Percentiles rank a stretch among this genome's conserved stretches.
Evolutionary conservation across 2,888 invertebrate species (phyloP).

Genomic region (Polyommatus iphigenia): DNA sequence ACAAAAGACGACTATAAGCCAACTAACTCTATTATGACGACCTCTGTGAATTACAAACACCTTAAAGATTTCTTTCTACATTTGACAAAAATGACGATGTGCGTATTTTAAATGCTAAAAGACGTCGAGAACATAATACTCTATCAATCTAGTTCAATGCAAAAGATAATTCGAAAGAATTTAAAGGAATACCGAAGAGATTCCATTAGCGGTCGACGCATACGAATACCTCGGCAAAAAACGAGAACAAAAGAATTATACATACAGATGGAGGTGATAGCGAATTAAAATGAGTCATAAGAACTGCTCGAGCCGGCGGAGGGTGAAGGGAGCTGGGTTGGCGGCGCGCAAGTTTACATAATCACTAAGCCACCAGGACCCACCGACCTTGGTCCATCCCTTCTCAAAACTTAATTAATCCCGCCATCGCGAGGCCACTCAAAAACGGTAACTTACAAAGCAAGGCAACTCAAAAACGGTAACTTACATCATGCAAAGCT

Average conservation of each 20-base stretch:
- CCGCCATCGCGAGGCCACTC: not conserved
- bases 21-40: not conserved
- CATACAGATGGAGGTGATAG: conserved; percentile 33
- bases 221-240: conserved; percentile 25
- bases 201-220: conserved; percentile 17
- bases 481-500: not conserved
- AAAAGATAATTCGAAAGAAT: not conserved
- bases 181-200: conserved; percentile 9
- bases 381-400: conserved; percentile 54
- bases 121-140: not conserved
- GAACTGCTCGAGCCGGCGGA: conserved; percentile 36
- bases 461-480: conserved; percentile 2
- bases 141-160: not conserved
- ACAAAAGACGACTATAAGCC: not conserved
- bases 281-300: conserved; percentile 37
- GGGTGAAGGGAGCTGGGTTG: conserved; percentile 38
- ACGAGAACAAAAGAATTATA: conserved; percentile 32
- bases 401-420: conserved; percentile 24
- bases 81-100: not conserved
- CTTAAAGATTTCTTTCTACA: not conserved
- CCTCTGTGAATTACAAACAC: too few species aligned
- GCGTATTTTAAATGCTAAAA: not conserved
- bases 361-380: conserved; percentile 58
- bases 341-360: conserved; percentile 66
- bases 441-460: too few species aligned